A percentile compares a stretch with the other conserved stretches of the same genome.
Conservation (phyloP, 35 echinoderm and acorn worm species). For the Holothuria glaberrima region DNA sequence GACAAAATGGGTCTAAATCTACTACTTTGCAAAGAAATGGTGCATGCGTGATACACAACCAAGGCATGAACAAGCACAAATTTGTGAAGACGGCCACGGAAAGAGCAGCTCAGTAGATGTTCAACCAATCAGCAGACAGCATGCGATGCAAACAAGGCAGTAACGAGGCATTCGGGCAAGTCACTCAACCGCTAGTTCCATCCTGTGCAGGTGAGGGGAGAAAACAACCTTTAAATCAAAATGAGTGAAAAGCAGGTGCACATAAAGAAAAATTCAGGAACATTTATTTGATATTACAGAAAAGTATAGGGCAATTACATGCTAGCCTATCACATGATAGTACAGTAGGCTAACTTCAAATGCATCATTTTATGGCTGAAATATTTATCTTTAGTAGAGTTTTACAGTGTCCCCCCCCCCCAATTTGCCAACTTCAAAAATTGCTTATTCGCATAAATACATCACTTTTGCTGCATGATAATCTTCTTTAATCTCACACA, state of each 20-base stretch:
- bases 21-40: conserved; percentile 13
- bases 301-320: too few species aligned
- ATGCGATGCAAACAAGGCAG: conserved; percentile 28
- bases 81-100: conserved; percentile 18
- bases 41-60: conserved; percentile 18
- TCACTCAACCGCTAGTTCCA: background rate
- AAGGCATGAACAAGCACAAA: conserved; percentile 19
- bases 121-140: background rate
- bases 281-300: too few species aligned
- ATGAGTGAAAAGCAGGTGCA: conserved; percentile 5
- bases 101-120: background rate
- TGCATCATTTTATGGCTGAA: too few species aligned
- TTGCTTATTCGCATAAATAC: too few species aligned
- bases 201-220: conserved; percentile 40
- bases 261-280: background rate
- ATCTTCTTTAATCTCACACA: too few species aligned
- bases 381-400: too few species aligned
- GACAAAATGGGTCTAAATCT: background rate
- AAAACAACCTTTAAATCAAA: background rate
- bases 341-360: too few species aligned
- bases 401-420: too few species aligned
- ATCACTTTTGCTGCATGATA: too few species aligned
- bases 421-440: too few species aligned
- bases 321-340: too few species aligned
- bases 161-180: conserved; percentile 2